A percentile compares a stretch with the other conserved stretches of the same genome.
phyloP scores from a whole-genome alignment of 2,113 vertebrate genomes.

The Oreochromis tanganicae region DNA sequence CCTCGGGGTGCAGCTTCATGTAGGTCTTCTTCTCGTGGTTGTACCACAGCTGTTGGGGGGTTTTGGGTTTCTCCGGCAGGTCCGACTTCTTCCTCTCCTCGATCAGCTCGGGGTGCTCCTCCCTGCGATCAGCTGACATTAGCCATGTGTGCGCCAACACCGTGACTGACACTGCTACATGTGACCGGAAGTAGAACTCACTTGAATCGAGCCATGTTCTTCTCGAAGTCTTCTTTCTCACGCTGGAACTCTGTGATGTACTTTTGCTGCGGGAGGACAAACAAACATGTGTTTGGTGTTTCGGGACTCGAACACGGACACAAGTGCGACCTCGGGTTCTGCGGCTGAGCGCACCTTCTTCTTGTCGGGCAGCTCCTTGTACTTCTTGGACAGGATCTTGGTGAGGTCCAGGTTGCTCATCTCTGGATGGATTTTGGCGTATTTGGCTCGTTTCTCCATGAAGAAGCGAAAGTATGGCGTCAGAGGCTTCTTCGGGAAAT shows the following conservation, averaged over 20 bases:
- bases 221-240: slow-evolving; percentile 77
- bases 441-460: slow-evolving; percentile 80
- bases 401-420: slow-evolving; percentile 82
- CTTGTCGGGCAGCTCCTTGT: slow-evolving; percentile 78
- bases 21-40: slow-evolving; percentile 80
- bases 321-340: background rate
- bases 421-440: slow-evolving; percentile 79
- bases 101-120: slow-evolving; percentile 76
- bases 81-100: slow-evolving; percentile 76
- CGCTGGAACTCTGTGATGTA: slow-evolving; percentile 77
- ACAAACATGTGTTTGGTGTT: background rate
- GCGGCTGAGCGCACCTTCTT: slow-evolving; percentile 61
- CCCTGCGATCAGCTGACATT: slow-evolving; percentile 46
- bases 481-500: slow-evolving; percentile 79
- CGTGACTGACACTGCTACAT: background rate
- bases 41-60: slow-evolving; percentile 80
- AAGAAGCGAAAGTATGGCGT: slow-evolving; percentile 80
- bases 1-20: slow-evolving; percentile 77
- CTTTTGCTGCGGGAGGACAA: slow-evolving; percentile 64
- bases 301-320: background rate
- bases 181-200: slow-evolving; percentile 24
- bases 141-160: background rate
- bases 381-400: slow-evolving; percentile 80
- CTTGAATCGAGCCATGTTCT: slow-evolving; percentile 79
- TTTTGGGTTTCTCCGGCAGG: slow-evolving; percentile 77